These are phyloP conservation scores for Drosophila cardini DNA, from an alignment of 1,140 invertebrate species.

Conservation along the genomic window DNA sequence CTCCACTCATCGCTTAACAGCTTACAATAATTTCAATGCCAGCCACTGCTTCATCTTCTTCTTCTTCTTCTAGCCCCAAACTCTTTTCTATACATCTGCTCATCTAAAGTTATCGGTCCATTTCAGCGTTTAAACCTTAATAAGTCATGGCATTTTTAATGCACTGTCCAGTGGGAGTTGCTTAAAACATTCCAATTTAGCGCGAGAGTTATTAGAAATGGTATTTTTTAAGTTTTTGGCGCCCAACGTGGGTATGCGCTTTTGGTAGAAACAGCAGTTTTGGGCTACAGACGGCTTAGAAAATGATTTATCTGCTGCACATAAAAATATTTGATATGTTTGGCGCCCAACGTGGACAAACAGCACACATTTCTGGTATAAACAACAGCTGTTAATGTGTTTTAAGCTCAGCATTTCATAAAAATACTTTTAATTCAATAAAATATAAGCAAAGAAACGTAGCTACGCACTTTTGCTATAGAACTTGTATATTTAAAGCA, in stretches of 20 bases:
- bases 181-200: background rate
- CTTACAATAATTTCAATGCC: slow-evolving; percentile 65
- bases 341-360: too few relatives aligned
- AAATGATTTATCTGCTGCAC: too few relatives aligned
- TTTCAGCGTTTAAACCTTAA: slow-evolving; percentile 42
- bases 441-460: too few relatives aligned
- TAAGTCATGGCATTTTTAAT: slow-evolving; percentile 52
- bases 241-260: slow-evolving; percentile 19
- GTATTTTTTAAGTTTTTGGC: slow-evolving; percentile 1
- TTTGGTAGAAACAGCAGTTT: background rate
- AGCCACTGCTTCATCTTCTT: background rate
- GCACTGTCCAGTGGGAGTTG: slow-evolving; percentile 20
- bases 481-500: too few relatives aligned
- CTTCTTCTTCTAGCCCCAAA: slow-evolving; percentile 1
- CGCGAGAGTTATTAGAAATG: background rate
- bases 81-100: background rate
- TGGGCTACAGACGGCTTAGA: too few relatives aligned
- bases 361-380: background rate
- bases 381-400: background rate
- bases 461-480: too few relatives aligned
- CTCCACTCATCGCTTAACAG: slow-evolving; percentile 40
- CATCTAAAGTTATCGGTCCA: background rate
- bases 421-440: too few relatives aligned
- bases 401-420: too few relatives aligned
- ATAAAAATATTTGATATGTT: too few relatives aligned